A percentile compares a stretch with the other conserved stretches of the same genome.
phyloP scores from a whole-genome alignment of 2,113 vertebrate species.

The Oncorhynchus mykiss region DNA sequence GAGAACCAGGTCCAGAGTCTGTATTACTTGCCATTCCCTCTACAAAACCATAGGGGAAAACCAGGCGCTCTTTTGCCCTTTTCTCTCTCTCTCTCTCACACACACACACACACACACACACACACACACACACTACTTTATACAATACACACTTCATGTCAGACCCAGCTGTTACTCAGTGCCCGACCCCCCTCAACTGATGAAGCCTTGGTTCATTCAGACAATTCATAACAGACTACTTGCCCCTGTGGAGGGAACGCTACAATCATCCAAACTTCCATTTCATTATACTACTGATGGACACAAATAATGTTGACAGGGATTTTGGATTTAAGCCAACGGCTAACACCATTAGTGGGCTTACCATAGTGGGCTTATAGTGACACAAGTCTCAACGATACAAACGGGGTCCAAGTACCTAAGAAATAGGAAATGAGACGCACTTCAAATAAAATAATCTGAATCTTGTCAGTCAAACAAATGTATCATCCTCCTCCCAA shows the following conservation, averaged over 20 bases:
- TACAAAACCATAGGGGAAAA: not conserved
- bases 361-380: no score
- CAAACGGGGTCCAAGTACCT: no score
- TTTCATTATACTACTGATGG: no score
- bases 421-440: no score
- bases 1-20: slow-evolving; percentile 15
- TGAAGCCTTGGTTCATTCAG: not conserved
- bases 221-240: not conserved
- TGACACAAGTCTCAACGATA: no score
- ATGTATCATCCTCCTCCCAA: no score
- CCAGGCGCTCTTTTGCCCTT: not conserved
- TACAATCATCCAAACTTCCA: no score
- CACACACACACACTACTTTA: slow-evolving; percentile 2
- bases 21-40: not conserved
- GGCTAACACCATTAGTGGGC: no score
- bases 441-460: no score
- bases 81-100: not conserved
- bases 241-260: no score
- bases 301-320: no score
- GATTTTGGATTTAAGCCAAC: no score
- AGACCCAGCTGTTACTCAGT: slow-evolving; percentile 42
- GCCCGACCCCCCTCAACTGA: slow-evolving; percentile 17
- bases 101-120: not conserved
- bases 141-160: slow-evolving; percentile 43
- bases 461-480: not conserved